Evolutionary conservation across 2,113 vertebrate species (phyloP), one percentile per base, ranked within the genome.

Genomic region (Sporophila hypoxantha): DNA sequence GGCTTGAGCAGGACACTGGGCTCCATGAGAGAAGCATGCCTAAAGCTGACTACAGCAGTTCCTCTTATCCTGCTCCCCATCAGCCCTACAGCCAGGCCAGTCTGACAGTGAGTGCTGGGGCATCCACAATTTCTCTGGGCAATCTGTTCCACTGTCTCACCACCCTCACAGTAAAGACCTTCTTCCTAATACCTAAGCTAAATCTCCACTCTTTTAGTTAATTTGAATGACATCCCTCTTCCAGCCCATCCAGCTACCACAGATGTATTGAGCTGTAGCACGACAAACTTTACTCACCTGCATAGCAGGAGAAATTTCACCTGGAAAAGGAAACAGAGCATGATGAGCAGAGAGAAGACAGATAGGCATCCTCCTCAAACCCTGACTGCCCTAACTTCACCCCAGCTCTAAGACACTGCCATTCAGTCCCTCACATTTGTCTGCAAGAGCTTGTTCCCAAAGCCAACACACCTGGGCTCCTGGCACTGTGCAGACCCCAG

Each of bases 261-360:
- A 1, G 70, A 76, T 65, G 20, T 13, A 76, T 20, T 2, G 13
- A 85, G 29, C 37, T 32, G 8, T 27, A 62, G 42, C 36, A 94
- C 56, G 39, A 78, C 15, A 73, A 69, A 73, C 17, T 18, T 71
- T 85, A 94, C 96, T 96, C 52, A 97, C 97, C 96, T 93, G 95
- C 14, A 16, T 80, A 81, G 82, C 82, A 84, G 68, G 41, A 87
- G 95, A 76, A 75, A 91, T 56, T 66, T 92, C 93, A 89, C 95
- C 97, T 97, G 91, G 50, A 94, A 95, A 95, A 77, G 53, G 46
- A 95, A 95, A 94, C 41, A 87, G 29, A 27, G 84, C 44, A 89
- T 30, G 17, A 8, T 96, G 83, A 96, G 67, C 60, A 34, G 30
- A 62, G 32, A 80, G 21, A 78, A 75, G 32, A 42, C 15, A 56